Evolutionary conservation across 2,113 vertebrate species (phyloP).

Genomic region (Archilochus colubris): DNA sequence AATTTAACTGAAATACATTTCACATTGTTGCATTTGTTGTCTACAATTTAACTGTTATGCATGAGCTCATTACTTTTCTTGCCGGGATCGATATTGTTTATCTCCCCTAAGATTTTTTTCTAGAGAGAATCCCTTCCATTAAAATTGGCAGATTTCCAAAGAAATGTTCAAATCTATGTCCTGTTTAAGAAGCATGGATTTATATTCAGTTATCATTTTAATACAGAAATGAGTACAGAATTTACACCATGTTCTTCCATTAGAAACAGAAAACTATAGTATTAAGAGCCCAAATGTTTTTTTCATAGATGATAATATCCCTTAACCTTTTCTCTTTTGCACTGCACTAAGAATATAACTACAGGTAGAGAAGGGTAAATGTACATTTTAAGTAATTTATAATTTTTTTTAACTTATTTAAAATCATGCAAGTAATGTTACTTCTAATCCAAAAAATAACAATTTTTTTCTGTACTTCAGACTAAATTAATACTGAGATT

Average conservation of each 20-base stretch:
- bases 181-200: not conserved
- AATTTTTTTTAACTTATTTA: not conserved
- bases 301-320: not conserved
- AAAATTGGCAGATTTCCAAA: not conserved
- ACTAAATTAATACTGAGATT: not conserved
- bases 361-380: not conserved
- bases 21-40: not conserved
- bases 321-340: not conserved
- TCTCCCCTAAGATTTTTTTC: not conserved
- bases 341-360: not conserved
- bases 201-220: not conserved
- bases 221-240: not conserved
- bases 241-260: not conserved
- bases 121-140: not conserved
- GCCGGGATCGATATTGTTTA: not conserved
- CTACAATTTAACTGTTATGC: not conserved
- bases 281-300: not conserved
- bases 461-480: not conserved
- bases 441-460: not conserved
- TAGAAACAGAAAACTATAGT: not conserved
- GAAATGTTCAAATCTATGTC: not conserved
- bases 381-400: not conserved
- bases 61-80: not conserved
- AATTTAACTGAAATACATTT: not conserved
- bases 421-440: not conserved